Base-by-base conservation (phyloP, 2,113 vertebrate genomes). In the Lagopus leucura region DNA sequence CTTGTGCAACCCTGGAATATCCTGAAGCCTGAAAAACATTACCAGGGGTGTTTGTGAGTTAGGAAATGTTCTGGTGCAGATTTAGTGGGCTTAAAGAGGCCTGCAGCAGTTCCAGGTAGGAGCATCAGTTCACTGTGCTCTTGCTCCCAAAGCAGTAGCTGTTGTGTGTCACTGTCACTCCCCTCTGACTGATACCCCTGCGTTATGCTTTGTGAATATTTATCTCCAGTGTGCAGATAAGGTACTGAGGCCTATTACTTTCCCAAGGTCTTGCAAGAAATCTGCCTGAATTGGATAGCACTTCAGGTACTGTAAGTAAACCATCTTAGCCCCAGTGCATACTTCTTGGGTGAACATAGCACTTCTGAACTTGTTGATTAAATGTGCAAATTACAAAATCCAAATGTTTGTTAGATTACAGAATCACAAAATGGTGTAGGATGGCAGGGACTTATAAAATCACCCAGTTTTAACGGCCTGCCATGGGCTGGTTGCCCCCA, bases 21-120 rank as follows among this genome's bases (percentile, higher is more conserved):
- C 20, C 11, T 40, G 12, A 40, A 60, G 50, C 28, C 15, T 66
- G n/a, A 67, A n/a, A 66, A 78, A 28, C n/a, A 25, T n/a, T 60
- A 54, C 38, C 19, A 73, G 34, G 43, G 0, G 1, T 47, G 5
- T 57, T 13, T 1, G 1, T 32, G 28, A 34, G 17, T 34, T 67
- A 22, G 67, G 38, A 78, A 5, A 2, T 40, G 22, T 47, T 52
- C 60, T 52, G 52, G 45, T 61, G 17, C n/a, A 24, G 32, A 11
- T 67, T 52, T 67, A 52, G 18, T 28, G n/a, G 38, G 27, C 22
- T 73, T 54, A 38, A 73, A 75, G 43, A 81, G 34, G 19, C n/a
- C 22, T 40, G 27, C 32, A 72, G 16, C 10, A 28, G 17, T 38
- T 65, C 32, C 32, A 66, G 36, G 36, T n/a, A 38, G 43, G 34